Evolutionary conservation across 2,797 vertebrate genomes (phyloP), one percentile per base, ranked within the genome.

Genomic region (Ficedula albicollis): DNA sequence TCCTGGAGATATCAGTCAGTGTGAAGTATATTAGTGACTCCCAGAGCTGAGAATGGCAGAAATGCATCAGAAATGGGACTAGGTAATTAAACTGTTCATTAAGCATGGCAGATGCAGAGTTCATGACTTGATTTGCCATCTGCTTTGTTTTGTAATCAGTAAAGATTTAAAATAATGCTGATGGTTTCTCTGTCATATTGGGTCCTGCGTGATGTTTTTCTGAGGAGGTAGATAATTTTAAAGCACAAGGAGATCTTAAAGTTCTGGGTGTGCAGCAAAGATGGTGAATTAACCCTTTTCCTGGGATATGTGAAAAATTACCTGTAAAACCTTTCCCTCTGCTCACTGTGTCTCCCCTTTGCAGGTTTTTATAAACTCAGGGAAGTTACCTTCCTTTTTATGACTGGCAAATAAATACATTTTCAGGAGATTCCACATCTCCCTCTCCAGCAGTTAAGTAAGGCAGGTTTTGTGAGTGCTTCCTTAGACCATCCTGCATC

Each of bases 81-180:
- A 73, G 32, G 41, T 95, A 93, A 97, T 96, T 94, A 95, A 96
- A 95, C 84, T 54, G 81, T 93, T 96, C 80, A 80, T 94, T 95
- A 94, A 95, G 90, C 78, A 67, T 81, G 55, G 88, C 87, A 96
- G 92, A 94, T 93, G 92, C 69, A 56, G 87, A 94, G 89, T 94
- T 86, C 72, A 75, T 44, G 84, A 82, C 73, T 91, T 81, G 94
- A 94, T 84, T 92, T 78, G 83, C 78, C 72, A 76, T 89, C 48
- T 79, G 80, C 87, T 94, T 96, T 83, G 54, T 95, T 96, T 86
- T 95, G 91, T 86, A 82, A 87, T 63, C 64, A 77, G 73, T 55
- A 92, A 92, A 87, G 91, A 95, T 96, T 92, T 89, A 75, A 93
- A 91, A 86, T 84, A 72, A 86, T 44, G 75, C 58, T 68, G 44